These are phyloP conservation scores for Mythimna loreyi DNA, from an alignment of 2,888 invertebrate genomes.

Conservation along the genomic window DNA sequence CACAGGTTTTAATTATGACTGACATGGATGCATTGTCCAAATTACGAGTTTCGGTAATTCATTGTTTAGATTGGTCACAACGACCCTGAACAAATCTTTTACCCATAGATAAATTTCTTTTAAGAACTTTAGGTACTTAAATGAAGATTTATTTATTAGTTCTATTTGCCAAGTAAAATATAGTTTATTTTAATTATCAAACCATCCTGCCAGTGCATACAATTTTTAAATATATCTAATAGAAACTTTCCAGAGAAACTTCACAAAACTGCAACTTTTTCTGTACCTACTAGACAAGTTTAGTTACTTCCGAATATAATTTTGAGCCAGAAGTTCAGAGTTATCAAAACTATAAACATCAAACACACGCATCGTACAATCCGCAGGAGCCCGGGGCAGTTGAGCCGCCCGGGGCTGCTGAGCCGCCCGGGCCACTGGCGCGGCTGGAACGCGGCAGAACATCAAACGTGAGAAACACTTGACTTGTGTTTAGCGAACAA, in stretches of 20 bases:
- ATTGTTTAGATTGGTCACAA: not conserved
- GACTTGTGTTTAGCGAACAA: slow-evolving; percentile 27
- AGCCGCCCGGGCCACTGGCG: slow-evolving; percentile 1
- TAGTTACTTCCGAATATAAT: not conserved
- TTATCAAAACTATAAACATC: slow-evolving; percentile 10
- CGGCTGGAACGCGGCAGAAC: slow-evolving; percentile 1
- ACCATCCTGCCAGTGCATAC: too few species aligned
- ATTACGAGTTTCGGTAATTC: not conserved
- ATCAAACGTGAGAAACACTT: slow-evolving; percentile 16
- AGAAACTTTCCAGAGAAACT: not conserved
- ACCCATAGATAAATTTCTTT: too few species aligned
- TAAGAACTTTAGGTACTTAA: too few species aligned
- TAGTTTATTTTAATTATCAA: too few species aligned
- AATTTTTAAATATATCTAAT: not conserved
- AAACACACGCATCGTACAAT: not conserved
- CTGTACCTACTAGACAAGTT: not conserved
- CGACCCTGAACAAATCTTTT: not conserved
- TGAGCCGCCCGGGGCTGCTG: not conserved
- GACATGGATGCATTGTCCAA: not conserved
- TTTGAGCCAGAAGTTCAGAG: not conserved
- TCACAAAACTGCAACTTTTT: not conserved
- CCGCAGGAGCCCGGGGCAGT: not conserved
- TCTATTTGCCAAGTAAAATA: too few species aligned
- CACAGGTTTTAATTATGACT: not conserved
- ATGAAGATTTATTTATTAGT: too few species aligned